These are phyloP conservation scores for Lottia scabra DNA, from an alignment of 2,888 invertebrate species.

Conservation along the genomic window DNA sequence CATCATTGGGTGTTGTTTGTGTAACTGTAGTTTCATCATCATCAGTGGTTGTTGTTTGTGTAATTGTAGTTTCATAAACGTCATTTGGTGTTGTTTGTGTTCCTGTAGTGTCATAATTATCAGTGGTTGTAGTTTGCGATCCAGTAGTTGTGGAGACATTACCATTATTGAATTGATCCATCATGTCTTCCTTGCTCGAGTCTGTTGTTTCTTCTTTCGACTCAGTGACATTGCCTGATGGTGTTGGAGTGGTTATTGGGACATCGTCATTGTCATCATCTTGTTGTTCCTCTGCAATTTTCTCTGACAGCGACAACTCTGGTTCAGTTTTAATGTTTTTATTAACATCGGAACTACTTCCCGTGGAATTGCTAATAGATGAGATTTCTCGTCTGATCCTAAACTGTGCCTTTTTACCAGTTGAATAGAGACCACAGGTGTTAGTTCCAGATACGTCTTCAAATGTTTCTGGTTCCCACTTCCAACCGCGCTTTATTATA, in stretches of 20 bases:
- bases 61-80: neutral
- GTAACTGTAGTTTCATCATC: no score
- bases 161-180: neutral
- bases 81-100: neutral
- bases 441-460: neutral
- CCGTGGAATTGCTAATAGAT: neutral
- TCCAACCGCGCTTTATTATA: conserved; percentile 12
- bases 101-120: no score
- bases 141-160: neutral
- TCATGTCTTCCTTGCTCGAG: neutral
- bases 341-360: no score
- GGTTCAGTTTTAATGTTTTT: no score
- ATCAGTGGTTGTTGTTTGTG: neutral
- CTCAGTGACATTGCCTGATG: neutral
- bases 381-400: neutral
- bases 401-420: neutral
- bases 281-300: neutral
- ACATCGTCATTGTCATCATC: conserved; percentile 11
- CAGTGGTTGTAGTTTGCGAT: conserved; percentile 6
- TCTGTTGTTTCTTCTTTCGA: conserved; percentile 8
- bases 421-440: conserved; percentile 13
- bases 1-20: neutral
- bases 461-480: conserved; percentile 16
- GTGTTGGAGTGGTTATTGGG: neutral
- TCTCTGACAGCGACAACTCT: no score